Evolutionary conservation across 1,140 invertebrate species (phyloP).

Genomic region (Sogatella furcifera): DNA sequence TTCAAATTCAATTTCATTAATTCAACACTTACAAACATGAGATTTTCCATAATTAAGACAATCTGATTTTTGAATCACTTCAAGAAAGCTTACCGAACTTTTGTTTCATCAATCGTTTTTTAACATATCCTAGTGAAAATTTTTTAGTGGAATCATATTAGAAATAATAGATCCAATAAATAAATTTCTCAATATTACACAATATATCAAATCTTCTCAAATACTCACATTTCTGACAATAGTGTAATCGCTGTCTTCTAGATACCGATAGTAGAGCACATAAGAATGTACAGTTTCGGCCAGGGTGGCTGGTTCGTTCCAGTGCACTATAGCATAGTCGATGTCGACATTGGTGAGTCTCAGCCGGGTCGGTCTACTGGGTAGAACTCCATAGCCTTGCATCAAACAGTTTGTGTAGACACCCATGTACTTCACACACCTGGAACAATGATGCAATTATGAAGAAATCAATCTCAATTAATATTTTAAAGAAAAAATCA

Average conservation of each 20-base stretch:
- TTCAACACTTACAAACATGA: no score
- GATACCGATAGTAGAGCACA: constrained; percentile 17
- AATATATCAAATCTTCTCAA: background rate
- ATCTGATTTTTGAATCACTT: no score
- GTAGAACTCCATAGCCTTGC: constrained; percentile 70
- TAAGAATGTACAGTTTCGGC: constrained; percentile 43
- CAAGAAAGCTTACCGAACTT: no score
- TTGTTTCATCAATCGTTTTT: no score
- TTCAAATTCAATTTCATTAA: no score
- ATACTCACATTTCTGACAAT: background rate
- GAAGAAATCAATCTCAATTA: background rate
- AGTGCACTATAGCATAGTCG: constrained; percentile 65
- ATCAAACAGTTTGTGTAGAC: constrained; percentile 68
- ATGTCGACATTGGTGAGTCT: constrained; percentile 58
- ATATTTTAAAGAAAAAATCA: background rate
- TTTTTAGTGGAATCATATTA: no score
- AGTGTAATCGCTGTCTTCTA: constrained; percentile 13
- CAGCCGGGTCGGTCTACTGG: constrained; percentile 52
- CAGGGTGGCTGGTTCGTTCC: constrained; percentile 56
- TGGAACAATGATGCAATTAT: constrained; percentile 27
- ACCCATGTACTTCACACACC: constrained; percentile 67
- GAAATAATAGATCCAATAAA: background rate
- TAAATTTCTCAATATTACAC: constrained; percentile 7
- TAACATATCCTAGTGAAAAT: no score
- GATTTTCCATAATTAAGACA: no score